phyloP scores from a whole-genome alignment of 2,888 invertebrate genomes.

The Heliconius charithonia region DNA sequence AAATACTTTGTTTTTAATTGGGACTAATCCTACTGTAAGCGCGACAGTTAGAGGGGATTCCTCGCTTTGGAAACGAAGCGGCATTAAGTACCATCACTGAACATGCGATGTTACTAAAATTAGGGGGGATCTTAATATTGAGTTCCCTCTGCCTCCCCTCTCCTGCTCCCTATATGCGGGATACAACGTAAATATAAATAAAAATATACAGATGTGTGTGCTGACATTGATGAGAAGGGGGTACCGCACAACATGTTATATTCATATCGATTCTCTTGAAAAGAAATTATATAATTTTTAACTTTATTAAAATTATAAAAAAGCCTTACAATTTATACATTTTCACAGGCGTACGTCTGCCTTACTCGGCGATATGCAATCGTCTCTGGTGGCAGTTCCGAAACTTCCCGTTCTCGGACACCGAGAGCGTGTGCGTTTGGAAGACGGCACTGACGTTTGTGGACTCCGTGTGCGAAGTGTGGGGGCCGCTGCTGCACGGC shows the following conservation, averaged over 20 bases:
- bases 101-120: not conserved
- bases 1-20: too few species aligned
- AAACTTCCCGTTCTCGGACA: constrained; percentile 88
- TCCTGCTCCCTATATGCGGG: too few species aligned
- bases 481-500: constrained; percentile 91
- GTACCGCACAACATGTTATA: too few species aligned
- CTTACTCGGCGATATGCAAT: constrained; percentile 90
- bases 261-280: too few species aligned
- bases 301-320: not conserved
- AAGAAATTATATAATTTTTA: not conserved
- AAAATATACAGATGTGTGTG: too few species aligned
- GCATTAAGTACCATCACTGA: not conserved
- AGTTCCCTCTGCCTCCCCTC: not conserved
- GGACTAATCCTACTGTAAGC: too few species aligned
- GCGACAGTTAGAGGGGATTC: too few species aligned
- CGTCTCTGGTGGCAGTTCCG: constrained; percentile 95
- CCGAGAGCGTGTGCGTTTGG: constrained; percentile 90
- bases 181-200: too few species aligned
- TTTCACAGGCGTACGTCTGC: constrained; percentile 88
- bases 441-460: constrained; percentile 96
- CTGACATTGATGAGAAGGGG: too few species aligned
- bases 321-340: not conserved
- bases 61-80: too few species aligned
- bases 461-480: constrained; percentile 94
- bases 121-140: not conserved